Evolutionary conservation across 2,797 vertebrate species (phyloP).

Genomic region (Gymnothorax reevesii): DNA sequence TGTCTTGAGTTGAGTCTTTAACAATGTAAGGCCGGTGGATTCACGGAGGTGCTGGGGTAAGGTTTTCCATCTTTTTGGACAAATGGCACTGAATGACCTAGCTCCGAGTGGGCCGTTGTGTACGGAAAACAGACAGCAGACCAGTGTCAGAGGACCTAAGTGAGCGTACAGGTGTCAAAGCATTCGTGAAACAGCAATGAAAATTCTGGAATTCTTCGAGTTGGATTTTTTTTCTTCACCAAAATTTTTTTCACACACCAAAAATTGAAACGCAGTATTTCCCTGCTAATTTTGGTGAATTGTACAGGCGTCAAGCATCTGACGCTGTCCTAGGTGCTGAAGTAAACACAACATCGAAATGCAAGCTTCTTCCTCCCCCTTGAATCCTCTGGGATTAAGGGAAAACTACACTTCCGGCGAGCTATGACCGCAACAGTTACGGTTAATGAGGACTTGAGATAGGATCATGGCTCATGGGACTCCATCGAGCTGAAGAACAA

Average conservation of each 20-base stretch:
- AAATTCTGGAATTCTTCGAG: background rate
- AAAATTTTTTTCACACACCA: too few species aligned
- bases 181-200: background rate
- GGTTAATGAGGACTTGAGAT: background rate
- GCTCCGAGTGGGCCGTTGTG: too few species aligned
- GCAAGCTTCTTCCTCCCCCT: background rate
- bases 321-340: constrained; percentile 13
- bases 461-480: background rate
- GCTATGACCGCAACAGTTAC: background rate
- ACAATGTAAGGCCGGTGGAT: too few species aligned
- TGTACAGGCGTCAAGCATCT: background rate
- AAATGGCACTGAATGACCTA: too few species aligned
- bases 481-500: background rate
- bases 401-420: background rate
- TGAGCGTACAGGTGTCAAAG: background rate
- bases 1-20: too few species aligned
- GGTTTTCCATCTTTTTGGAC: too few species aligned
- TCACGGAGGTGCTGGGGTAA: too few species aligned
- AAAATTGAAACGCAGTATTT: background rate
- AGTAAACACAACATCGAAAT: background rate
- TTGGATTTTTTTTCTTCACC: background rate
- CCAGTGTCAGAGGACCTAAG: too few species aligned
- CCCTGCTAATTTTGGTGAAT: background rate
- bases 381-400: background rate
- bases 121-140: too few species aligned